These are phyloP conservation scores for Larimichthys crocea DNA, from an alignment of 2,113 vertebrate species.

Conservation along the genomic window DNA sequence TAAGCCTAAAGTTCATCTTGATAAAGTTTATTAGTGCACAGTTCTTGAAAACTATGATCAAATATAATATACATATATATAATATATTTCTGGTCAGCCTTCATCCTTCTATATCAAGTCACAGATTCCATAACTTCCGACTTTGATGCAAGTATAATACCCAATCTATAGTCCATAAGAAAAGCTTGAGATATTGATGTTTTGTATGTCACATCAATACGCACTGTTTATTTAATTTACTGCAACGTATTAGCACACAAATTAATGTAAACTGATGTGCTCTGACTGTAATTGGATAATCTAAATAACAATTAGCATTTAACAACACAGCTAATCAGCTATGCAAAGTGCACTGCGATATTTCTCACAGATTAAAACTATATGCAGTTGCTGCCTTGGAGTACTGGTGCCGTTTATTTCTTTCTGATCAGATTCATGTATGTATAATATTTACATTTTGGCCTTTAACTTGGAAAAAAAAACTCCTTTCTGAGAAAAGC, in stretches of 20 bases:
- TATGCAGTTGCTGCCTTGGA: background rate
- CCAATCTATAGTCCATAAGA: background rate
- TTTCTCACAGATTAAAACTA: background rate
- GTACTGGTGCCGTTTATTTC: background rate
- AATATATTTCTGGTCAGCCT: background rate
- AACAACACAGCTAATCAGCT: conserved; percentile 23
- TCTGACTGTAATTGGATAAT: conserved; percentile 15
- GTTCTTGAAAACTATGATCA: no score
- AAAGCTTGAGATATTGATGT: background rate
- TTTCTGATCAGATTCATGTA: background rate
- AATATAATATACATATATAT: no score
- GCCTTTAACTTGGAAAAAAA: background rate
- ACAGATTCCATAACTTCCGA: background rate
- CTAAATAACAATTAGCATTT: conserved; percentile 1
- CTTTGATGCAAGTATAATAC: background rate
- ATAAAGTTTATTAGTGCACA: no score
- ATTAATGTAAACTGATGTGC: conserved; percentile 1
- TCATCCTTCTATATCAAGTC: background rate
- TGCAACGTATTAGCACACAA: background rate
- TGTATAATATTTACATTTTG: background rate
- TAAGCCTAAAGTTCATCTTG: no score
- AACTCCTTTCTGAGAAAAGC: background rate
- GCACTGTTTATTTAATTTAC: background rate
- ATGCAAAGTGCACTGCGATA: background rate
- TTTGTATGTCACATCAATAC: conserved; percentile 4